A percentile compares a stretch with the other conserved stretches of the same genome.
Evolutionary conservation across 2,113 vertebrate genomes (phyloP).

Genomic region (Pollimyrus isidori): DNA sequence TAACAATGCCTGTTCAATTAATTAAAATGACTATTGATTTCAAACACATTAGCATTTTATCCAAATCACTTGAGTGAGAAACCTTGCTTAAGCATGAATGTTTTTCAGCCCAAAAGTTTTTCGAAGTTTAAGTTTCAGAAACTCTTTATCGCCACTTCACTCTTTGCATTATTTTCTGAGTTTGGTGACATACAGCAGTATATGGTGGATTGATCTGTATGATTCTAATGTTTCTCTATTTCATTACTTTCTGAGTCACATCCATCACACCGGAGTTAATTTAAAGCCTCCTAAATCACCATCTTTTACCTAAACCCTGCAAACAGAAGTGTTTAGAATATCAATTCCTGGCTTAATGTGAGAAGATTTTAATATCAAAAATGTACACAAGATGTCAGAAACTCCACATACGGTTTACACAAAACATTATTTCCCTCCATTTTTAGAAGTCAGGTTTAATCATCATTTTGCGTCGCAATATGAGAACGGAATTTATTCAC

Average conservation of each 20-base stretch:
- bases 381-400: conserved; percentile 40
- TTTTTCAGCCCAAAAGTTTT: neutral
- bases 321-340: conserved; percentile 50
- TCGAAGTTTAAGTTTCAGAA: neutral
- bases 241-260: conserved; percentile 63
- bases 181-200: conserved; percentile 66
- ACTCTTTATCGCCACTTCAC: neutral
- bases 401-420: neutral
- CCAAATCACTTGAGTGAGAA: neutral
- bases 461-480: neutral
- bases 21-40: conserved; percentile 8
- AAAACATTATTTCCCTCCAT: neutral
- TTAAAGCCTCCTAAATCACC: conserved; percentile 71
- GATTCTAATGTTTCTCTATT: conserved; percentile 80
- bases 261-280: conserved; percentile 71
- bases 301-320: conserved; percentile 66
- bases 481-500: neutral
- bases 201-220: conserved; percentile 64
- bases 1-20: neutral
- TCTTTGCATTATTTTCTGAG: conserved; percentile 42
- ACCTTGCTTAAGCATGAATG: neutral
- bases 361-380: conserved; percentile 58
- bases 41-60: neutral
- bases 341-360: conserved; percentile 38
- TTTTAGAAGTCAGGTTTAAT: conserved; percentile 22